Evolutionary conservation across 2,797 vertebrate species (phyloP), one percentile per base, ranked within the genome.

Genomic region (Xenopus petersii): DNA sequence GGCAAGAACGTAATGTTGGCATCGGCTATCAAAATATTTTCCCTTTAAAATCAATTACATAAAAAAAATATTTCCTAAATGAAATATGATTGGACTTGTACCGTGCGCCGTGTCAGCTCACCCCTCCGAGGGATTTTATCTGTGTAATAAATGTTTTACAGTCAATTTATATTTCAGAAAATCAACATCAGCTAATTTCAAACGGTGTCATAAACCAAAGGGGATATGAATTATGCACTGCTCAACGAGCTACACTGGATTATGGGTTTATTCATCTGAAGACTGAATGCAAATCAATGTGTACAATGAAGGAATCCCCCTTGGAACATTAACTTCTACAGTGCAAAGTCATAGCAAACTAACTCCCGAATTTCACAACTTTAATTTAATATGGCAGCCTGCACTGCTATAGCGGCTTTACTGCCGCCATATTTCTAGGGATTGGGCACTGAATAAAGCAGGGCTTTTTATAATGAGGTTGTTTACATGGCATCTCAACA

Each of bases 251-350:
- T 81, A 84, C 81, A 82, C 69, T 83, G 81, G 68, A 81, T 58
- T 83, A 80, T 30, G 47, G 79, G 81, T 85, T 83, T 84, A 84
- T 84, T 88, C 87, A 77, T 87, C 84, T 85, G 75, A 78, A 82
- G 82, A 81, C 81, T 81, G 83, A 84, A 47, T 85, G 83, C 83
- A 85, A 82, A 85, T 82, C 84, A 88, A 88, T 87, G 83, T 87
- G 82, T 81, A 86, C 81, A 83, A 80, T 81, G 87, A 87, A 89
- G 84, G 81, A 87, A 81, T 70, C 69, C 55, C 60, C 64, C 55
- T 9, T 10, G 17, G 61, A 74, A 74, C 76, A 70, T 79, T 79
- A 70, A 79, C 55, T 65, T 74, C 46, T 64, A 49, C 55, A n/a
- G 26, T 17, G 12, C 26, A 62, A 67, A 77, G 63, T 60, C 62